Evolutionary conservation across 1,140 invertebrate species (phyloP).

Genomic region (Bursaphelenchus mucronatus): DNA sequence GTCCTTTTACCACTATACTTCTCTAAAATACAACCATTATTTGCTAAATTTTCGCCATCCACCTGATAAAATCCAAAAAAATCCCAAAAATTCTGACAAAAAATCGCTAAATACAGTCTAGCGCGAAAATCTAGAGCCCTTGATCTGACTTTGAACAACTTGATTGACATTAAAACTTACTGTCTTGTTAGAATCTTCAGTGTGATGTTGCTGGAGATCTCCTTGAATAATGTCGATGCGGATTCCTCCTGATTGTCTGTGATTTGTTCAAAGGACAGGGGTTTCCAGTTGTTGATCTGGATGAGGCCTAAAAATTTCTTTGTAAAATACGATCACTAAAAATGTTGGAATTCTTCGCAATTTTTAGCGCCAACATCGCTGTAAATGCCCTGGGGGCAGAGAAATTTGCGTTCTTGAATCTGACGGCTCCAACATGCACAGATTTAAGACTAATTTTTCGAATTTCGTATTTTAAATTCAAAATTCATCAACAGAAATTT

Average conservation of each 20-base stretch:
- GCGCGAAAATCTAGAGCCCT: not conserved
- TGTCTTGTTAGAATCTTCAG: slow-evolving; percentile 53
- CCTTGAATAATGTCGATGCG: slow-evolving; percentile 43
- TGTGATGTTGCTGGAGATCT: slow-evolving; percentile 44
- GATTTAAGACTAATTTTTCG: too few relatives aligned
- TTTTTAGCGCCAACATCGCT: too few relatives aligned
- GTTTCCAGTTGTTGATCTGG: slow-evolving; percentile 52
- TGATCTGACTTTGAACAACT: not conserved
- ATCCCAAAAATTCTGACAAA: slow-evolving; percentile 6
- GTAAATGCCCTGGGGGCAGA: too few relatives aligned
- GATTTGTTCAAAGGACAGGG: slow-evolving; percentile 43
- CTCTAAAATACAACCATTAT: too few relatives aligned
- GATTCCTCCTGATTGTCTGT: slow-evolving; percentile 48
- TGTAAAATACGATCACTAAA: too few relatives aligned
- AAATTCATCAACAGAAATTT: too few relatives aligned
- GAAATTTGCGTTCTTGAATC: too few relatives aligned
- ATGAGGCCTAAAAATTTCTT: slow-evolving; percentile 42
- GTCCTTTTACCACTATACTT: too few relatives aligned
- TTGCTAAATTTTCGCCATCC: not conserved
- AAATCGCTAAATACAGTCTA: not conserved
- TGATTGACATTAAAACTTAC: slow-evolving; percentile 30
- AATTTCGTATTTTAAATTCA: too few relatives aligned
- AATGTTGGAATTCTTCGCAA: too few relatives aligned
- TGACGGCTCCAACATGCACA: too few relatives aligned
- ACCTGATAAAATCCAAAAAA: slow-evolving; percentile 9